A percentile compares a stretch with the other conserved stretches of the same genome.
Conservation (phyloP, 2,888 invertebrate species). For the Lasioglossum figueresi region DNA sequence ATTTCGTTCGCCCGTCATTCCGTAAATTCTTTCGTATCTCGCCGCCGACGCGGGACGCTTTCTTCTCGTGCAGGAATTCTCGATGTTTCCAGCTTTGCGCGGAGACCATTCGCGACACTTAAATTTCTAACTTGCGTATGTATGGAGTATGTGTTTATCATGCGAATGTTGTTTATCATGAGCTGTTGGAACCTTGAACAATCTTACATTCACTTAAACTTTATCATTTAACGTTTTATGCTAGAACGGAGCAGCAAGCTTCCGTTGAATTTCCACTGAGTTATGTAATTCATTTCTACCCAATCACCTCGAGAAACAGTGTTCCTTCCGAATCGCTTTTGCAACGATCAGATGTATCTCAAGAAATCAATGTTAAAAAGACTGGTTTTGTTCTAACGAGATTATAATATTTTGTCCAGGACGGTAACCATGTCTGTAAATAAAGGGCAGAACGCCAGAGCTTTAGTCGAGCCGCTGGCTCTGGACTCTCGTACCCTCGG, state of each 20-base stretch:
- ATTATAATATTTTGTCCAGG: slow-evolving; percentile 44
- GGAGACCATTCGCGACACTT: slow-evolving; percentile 19
- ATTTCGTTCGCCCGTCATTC: slow-evolving; percentile 47
- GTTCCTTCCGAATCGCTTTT: too few relatives aligned
- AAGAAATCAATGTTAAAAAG: neutral
- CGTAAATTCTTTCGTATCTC: slow-evolving; percentile 31
- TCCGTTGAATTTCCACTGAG: slow-evolving; percentile 14
- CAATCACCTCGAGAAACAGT: too few relatives aligned
- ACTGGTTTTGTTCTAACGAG: neutral
- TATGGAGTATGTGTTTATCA: slow-evolving; percentile 48
- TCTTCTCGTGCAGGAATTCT: neutral
- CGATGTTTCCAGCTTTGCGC: neutral
- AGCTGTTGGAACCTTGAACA: neutral
- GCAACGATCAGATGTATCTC: too few relatives aligned
- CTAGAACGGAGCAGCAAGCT: neutral
- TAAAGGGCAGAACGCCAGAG: slow-evolving; percentile 76
- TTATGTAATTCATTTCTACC: slow-evolving; percentile 45
- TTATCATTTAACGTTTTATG: slow-evolving; percentile 29
- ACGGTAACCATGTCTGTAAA: slow-evolving; percentile 77
- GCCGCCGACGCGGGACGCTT: slow-evolving; percentile 5
- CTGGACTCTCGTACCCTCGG: slow-evolving; percentile 76
- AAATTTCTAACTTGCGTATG: slow-evolving; percentile 62
- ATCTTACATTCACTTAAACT: neutral
- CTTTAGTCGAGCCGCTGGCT: slow-evolving; percentile 78
- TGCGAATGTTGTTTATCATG: slow-evolving; percentile 36